Conservation (phyloP, 2,113 vertebrate species). For the Poecile atricapillus region DNA sequence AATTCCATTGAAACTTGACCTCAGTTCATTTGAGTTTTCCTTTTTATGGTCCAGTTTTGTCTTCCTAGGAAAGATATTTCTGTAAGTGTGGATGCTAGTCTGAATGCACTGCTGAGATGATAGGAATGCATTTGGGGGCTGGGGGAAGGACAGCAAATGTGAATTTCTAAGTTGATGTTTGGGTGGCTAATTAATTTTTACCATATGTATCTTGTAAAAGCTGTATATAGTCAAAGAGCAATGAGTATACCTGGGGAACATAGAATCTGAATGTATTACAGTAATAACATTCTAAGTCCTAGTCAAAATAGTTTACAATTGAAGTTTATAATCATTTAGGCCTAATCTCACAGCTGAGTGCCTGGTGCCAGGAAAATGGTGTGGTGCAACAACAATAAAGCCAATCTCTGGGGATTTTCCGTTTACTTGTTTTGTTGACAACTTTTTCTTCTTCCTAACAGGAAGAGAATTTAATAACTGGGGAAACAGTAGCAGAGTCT, state of each 20-base stretch:
- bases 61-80: background rate
- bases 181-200: background rate
- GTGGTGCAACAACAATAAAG: background rate
- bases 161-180: background rate
- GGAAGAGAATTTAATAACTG: constrained; percentile 56
- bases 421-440: background rate
- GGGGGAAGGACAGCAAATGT: background rate
- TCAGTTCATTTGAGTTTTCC: background rate
- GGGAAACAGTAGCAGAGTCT: constrained; percentile 78
- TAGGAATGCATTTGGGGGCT: background rate
- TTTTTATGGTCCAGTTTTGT: background rate
- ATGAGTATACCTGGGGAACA: background rate
- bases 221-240: background rate
- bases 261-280: background rate
- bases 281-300: background rate
- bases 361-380: background rate
- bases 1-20: background rate
- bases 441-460: constrained; percentile 27
- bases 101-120: background rate
- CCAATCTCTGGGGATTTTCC: accelerated
- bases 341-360: background rate
- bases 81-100: background rate
- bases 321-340: background rate
- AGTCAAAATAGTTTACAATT: background rate
- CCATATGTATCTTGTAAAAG: background rate